phyloP scores from a whole-genome alignment of 2,797 vertebrate species.

The Artibeus lituratus region DNA sequence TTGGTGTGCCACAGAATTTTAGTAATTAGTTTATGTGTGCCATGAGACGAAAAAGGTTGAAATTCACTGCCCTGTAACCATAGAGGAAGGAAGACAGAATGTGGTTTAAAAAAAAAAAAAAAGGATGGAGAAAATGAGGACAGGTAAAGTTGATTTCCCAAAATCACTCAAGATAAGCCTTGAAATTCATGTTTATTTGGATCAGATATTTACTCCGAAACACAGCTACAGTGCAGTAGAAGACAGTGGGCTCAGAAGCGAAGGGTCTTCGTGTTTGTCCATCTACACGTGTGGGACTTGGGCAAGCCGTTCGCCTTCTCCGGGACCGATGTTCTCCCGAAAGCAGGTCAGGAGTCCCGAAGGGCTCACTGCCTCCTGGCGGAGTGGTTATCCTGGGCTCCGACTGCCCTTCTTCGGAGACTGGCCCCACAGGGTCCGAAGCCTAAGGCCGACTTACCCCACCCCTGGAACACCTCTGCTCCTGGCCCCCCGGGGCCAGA shows the following conservation, averaged over 20 bases:
- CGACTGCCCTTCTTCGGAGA: neutral
- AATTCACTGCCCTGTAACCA: neutral
- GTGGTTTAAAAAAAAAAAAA: neutral
- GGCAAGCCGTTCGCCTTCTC: neutral
- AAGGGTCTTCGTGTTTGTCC: neutral
- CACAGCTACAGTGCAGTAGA: neutral
- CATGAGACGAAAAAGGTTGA: neutral
- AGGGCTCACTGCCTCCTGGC: accelerated
- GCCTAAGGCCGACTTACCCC: neutral
- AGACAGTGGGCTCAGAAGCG: neutral
- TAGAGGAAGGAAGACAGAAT: neutral
- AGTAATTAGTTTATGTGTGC: neutral
- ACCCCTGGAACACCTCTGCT: neutral
- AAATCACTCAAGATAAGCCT: neutral
- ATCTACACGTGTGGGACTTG: neutral
- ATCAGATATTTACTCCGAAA: neutral
- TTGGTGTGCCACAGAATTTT: neutral
- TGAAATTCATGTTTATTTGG: neutral
- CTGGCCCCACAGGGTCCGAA: neutral
- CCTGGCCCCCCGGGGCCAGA: neutral
- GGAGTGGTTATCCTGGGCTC: neutral
- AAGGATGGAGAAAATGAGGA: neutral
- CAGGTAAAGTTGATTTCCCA: neutral
- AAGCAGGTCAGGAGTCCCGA: accelerated
- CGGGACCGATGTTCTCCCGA: neutral